Base-by-base conservation (phyloP, 2,888 invertebrate species). In the Lumbricus terrestris region DNA sequence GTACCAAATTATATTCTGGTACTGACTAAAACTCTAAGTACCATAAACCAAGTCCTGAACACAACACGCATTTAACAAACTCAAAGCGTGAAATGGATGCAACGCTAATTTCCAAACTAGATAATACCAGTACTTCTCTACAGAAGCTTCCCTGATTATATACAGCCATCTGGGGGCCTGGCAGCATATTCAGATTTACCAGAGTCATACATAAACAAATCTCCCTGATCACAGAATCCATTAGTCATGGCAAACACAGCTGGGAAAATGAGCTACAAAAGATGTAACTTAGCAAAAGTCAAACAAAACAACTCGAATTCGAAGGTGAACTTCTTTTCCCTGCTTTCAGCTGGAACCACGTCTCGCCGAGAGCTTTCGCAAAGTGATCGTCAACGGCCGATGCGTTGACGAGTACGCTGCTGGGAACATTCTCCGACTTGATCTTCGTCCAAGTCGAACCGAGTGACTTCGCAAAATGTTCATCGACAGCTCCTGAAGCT, bases 191-290 rank as follows among this genome's bases (percentile, higher is more conserved):
- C 16, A n/a, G n/a, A 29, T n/a, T n/a, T 69, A 69, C 29, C 69
- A 69, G 69, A 40, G 6, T 29, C n/a, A n/a, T n/a, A 29, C n/a
- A n/a, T 69, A n/a, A 1, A 69, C 8, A 16, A n/a, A 69, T 69
- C 69, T 69, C n/a, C 69, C 69, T n/a, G 69, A 69, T 69, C 69
- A 69, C 69, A 69, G 69, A 69, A 69, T 69, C 69, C 69, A 69
- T 4, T 29, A n/a, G 69, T 69, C 69, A 69, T 69, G 69, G 69
- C 29, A 69, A 69, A 69, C 69, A 69, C 69, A 69, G n/a, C 69
- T n/a, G 11, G n/a, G 29, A 69, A 69, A 69, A 69, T 69, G 69
- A 69, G 69, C 69, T 69, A 69, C 69, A 69, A 69, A 69, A 69
- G 8, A 16, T n/a, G 16, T 1, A 15, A 16, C 15, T 47, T 23